Evolutionary conservation across 2,888 invertebrate genomes (phyloP), one percentile per base, ranked within the genome.

Genomic region (Dryocosmus kuriphilus): DNA sequence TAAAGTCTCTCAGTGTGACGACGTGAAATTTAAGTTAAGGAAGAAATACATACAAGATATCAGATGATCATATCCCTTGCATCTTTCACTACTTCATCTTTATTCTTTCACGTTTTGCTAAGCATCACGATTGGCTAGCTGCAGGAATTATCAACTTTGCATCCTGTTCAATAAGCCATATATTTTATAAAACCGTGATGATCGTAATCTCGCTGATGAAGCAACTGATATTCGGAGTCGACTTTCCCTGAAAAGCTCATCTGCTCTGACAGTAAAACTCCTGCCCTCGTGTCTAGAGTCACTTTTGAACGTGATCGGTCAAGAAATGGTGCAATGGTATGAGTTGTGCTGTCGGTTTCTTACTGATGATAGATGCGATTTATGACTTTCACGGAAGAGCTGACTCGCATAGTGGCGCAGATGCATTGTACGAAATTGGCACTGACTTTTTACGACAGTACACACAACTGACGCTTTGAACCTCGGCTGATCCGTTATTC

Each of bases 381-480:
- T 71, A 51, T 71, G 71, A 30, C 46, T 46, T 46, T 71, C 46
- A 27, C 51, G 71, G 46, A 67, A 67, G 46, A 46, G 41, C 22
- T 24, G 57, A 57, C 67, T 24, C 46, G 27, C 51, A 30, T 30
- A 67, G 30, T 11, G 51, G 7, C 8, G 67, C 67, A 67, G 38
- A 65, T 14, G 65, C 16, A 65, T 38, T 71, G 30, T 51, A 71
- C 46, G 46, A 71, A 71, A 71, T 71, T 51, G 71, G 71, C 46
- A 71, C 71, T 71, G 71, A 24, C 19, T 71, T 71, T 71, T 71
- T 71, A 71, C 46, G 71, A 71, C 46, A 71, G 30, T 46, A 71
- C 46, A 51, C 46, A 51, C 57, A 57, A 57, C 24, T 57, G 24
- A 57, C 24, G 24, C 71, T 30, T 71, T 71, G 71, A 71, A 51